Evolutionary conservation across 2,113 vertebrate species (phyloP), one percentile per base, ranked within the genome.

Genomic region (Sciurus niger): DNA sequence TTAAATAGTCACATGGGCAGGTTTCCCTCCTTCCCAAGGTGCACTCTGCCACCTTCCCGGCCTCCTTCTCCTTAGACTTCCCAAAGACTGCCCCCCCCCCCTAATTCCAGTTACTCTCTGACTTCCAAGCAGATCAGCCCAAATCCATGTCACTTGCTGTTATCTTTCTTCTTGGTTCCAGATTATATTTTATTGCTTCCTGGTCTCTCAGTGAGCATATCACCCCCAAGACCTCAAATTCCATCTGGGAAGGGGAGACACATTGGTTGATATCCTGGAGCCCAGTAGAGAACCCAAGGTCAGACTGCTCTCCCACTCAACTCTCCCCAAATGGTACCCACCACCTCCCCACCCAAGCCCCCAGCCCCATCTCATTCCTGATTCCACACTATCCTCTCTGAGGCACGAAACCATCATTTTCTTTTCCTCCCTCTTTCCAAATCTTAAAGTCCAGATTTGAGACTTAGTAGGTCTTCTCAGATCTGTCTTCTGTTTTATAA

Each of bases 131-230:
- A 70, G 37, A 53, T 34, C 53, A 16, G 4, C 28, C 60, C 24
- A 46, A 67, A 93, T 34, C 20, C 46, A 25, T 22, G 20, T n/a
- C 17, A 14, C 84, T 53, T 53, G 5, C 78, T 89, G 8, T 60
- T 60, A 67, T 92, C 87, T 90, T 93, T 79, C 85, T 89, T 91
- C 87, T 53, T 76, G 60, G 30, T 70, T 95, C 89, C 20, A 34
- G 72, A 76, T 70, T 77, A 8, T 53, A 70, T 46, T 93, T 88
- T n/a, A 40, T 76, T 51, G 48, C 40, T 93, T 93, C 65, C 46
- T 30, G 12, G 25, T 74, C 28, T 79, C 30, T 90, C 80, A 10
- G 46, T 67, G 55, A 85, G 55, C 30, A 85, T 40, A 34, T 86
- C 74, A 74, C 40, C 25, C 48, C 37, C 40, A 78, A 34, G 55